Evolutionary conservation across 2,797 vertebrate species (phyloP), one percentile per base, ranked within the genome.

Genomic region (Anisognathus igniventris): DNA sequence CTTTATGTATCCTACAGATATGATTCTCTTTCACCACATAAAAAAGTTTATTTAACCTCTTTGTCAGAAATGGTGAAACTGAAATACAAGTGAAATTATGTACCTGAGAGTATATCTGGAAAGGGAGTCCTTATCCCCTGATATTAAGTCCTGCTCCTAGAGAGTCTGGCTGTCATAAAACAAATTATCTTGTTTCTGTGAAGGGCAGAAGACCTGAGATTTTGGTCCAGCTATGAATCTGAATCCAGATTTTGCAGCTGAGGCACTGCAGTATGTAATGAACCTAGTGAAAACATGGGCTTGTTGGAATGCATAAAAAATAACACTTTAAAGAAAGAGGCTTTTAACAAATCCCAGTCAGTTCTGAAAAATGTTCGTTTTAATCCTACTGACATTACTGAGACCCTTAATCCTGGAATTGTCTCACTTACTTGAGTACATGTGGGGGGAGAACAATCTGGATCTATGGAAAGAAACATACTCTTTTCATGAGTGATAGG

Each of bases 381-480:
- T 95, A 95, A 96, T 94, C 90, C 90, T 66, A 30, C 89, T 92
- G 82, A 85, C 23, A 39, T 86, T 72, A 91, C 64, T 73, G 89
- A 91, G 76, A 88, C 73, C 44, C 58, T 94, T 96, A 93, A 94
- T 95, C 91, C 93, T 74, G 53, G 61, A 92, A 94, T 77, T 92
- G 78, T 93, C 57, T 96, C 37, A 1, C 71, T 93, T 57, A 71
- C 86, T 92, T 75, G 68, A 77, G 76, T 83, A 57, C 19, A 74
- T 12, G 1, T 47, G 1, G 53, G 72, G 39, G 23, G 73, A 92
- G 90, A 91, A 68, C 50, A 90, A 91, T 92, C 85, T 83, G 40
- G 66, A 86, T 90, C 76, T 88, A 39, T 48, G 60, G 92, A 92
- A 93, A 76, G 37, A 91, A 95, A 90, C 37, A 72, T 42, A 47